Percentiles rank a stretch among this genome's conserved stretches.
phyloP scores from a whole-genome alignment of 2,888 invertebrate genomes.

The Emmelina monodactyla region DNA sequence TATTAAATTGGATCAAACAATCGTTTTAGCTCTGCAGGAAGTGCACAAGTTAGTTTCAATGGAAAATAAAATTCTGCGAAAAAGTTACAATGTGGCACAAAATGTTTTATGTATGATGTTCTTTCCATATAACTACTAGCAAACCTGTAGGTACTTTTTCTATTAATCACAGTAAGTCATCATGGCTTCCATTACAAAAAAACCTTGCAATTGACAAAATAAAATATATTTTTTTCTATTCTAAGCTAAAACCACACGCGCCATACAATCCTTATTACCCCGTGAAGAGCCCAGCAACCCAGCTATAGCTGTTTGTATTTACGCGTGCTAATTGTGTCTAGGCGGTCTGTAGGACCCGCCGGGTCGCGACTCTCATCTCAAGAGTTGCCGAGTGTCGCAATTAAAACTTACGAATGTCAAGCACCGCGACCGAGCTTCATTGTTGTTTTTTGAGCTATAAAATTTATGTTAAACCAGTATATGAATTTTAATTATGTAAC shows the following conservation, averaged over 20 bases:
- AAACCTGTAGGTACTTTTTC: too few relatives aligned
- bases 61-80: too few relatives aligned
- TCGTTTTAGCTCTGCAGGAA: constrained; percentile 1
- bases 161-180: too few relatives aligned
- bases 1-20: constrained; percentile 7
- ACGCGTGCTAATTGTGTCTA: background rate
- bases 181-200: too few relatives aligned
- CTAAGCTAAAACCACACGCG: background rate
- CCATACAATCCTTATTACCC: background rate
- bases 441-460: constrained; percentile 26
- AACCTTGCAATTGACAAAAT: too few relatives aligned
- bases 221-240: background rate
- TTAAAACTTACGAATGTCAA: constrained; percentile 65
- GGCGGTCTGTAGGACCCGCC: background rate
- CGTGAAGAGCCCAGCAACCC: background rate
- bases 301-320: background rate
- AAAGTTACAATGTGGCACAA: too few relatives aligned
- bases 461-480: background rate
- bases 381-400: constrained; percentile 40
- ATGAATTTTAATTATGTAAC: constrained; percentile 5
- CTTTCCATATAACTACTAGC: too few relatives aligned
- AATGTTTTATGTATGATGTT: too few relatives aligned
- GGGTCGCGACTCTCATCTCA: background rate
- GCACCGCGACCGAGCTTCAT: constrained; percentile 37
- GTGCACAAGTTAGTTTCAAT: background rate